Evolutionary conservation across 92 coral and sea anemone species (phyloP).

Genomic region (Desmophyllum pertusum): DNA sequence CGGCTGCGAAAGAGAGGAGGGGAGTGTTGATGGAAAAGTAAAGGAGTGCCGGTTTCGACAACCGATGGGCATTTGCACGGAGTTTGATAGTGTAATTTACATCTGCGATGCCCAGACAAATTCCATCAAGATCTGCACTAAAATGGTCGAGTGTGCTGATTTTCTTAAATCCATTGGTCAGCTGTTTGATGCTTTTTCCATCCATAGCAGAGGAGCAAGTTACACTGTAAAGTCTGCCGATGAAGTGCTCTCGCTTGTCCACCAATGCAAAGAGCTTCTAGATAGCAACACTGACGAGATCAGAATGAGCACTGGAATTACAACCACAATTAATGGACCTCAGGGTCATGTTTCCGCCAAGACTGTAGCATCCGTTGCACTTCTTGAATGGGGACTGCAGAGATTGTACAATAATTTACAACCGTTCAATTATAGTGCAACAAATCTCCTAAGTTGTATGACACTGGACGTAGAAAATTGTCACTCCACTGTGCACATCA

Average conservation of each 20-base stretch:
- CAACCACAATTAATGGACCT: constrained; percentile 54
- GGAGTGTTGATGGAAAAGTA: constrained; percentile 53
- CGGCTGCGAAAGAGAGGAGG: constrained; percentile 54
- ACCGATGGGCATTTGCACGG: constrained; percentile 59
- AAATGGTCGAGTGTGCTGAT: constrained; percentile 37
- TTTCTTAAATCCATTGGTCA: neutral
- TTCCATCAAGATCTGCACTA: constrained; percentile 60
- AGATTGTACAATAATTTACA: constrained; percentile 10
- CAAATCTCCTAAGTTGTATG: constrained; percentile 43
- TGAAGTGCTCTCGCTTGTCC: constrained; percentile 47
- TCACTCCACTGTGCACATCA: constrained; percentile 49
- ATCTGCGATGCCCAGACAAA: constrained; percentile 62
- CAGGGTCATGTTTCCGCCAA: constrained; percentile 63
- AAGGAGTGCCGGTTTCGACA: constrained; percentile 50
- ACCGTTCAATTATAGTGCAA: constrained; percentile 15
- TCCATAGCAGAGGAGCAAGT: constrained; percentile 50
- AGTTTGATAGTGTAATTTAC: constrained; percentile 58
- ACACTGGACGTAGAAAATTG: constrained; percentile 63
- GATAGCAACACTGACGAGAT: constrained; percentile 44
- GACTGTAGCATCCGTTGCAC: constrained; percentile 49
- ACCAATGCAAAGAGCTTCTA: constrained; percentile 59
- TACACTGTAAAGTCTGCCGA: constrained; percentile 60
- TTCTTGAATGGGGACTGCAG: constrained; percentile 46
- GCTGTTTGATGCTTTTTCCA: constrained; percentile 60
- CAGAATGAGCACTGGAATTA: constrained; percentile 42